Base-by-base conservation (phyloP, 2,888 invertebrate species). In the Alloscopus bannaensis region DNA sequence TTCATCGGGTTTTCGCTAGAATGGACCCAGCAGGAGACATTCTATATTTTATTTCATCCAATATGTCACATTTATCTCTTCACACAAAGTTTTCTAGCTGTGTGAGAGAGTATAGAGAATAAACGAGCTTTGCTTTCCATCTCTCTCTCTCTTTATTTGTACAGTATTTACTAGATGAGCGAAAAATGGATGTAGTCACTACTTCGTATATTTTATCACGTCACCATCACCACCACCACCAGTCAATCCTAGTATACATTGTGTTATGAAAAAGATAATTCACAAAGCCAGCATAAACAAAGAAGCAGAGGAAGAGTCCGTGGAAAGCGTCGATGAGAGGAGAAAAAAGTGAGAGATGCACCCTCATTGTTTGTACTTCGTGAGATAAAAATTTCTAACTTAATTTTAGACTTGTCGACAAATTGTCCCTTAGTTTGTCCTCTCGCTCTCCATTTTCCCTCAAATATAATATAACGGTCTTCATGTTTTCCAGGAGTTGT, bases 351-450 rank as follows among this genome's bases (percentile, higher is more conserved):
- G n/a, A 20, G 45, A 69, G 70, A 79, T 83, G 84, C 84, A 83
- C 84, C 85, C 83, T 85, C 85, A 83, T 83, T 84, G 84, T 85
- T 85, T 84, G 82, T 68, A 80, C 66, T 83, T 72, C 82, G 83
- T 83, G 70, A 77, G 77, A 70, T 42, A 77, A 42, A 75, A 75
- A 55, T 40, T 70, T 81, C 68, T 82, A 84, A 84, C 84, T 83
- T 82, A 83, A 84, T 84, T 84, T 84, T 71, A 62, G 70, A 77
- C 77, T 77, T 64, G 77, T 70, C 66, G 75, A 40, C 62, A 50
- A 52, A 52, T 62, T 76, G 68, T 69, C 57, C 26, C 65, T 70
- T 66, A 50, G 40, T 62, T 68, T 62, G 36, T 77, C 26, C 64
- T 62, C 62, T 28, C n/a, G n/a, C 29, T 59, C 52, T 45, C 52